Evolutionary conservation across 2,888 invertebrate genomes (phyloP).

Genomic region (Peribatodes rhomboidaria): DNA sequence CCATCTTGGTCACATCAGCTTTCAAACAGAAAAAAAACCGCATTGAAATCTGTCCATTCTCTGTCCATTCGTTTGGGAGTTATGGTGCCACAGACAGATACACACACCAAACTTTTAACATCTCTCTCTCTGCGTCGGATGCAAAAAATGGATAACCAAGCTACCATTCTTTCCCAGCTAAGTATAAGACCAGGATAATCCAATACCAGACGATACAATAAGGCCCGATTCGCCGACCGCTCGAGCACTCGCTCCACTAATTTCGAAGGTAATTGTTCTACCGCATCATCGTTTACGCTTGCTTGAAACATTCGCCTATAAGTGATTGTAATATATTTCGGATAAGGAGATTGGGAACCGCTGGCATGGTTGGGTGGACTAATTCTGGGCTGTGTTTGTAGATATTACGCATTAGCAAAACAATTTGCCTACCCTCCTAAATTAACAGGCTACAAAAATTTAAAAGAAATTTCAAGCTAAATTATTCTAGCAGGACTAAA

Average conservation of each 20-base stretch:
- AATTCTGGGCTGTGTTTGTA: not conserved
- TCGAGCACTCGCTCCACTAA: slow-evolving; percentile 16
- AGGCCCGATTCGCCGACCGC: slow-evolving; percentile 4
- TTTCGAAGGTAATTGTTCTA: slow-evolving; percentile 26
- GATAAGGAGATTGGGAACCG: slow-evolving; percentile 30
- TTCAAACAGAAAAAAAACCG: too few species aligned
- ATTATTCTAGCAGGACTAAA: too few species aligned
- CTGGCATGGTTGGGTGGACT: slow-evolving; percentile 15
- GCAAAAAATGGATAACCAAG: too few species aligned
- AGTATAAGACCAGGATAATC: slow-evolving; percentile 1
- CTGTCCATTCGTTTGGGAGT: too few species aligned
- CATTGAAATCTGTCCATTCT: too few species aligned
- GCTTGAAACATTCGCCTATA: slow-evolving; percentile 19
- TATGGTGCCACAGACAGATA: too few species aligned
- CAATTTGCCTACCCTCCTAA: not conserved
- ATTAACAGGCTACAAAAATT: too few species aligned
- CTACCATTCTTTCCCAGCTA: not conserved
- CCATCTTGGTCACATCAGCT: not conserved
- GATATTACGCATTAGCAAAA: slow-evolving; percentile 2
- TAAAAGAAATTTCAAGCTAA: too few species aligned
- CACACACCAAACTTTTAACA: too few species aligned
- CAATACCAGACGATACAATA: slow-evolving; percentile 11
- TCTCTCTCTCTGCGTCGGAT: too few species aligned
- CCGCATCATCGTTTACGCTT: slow-evolving; percentile 27
- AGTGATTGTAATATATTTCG: slow-evolving; percentile 27